Conservation (phyloP, 2,113 vertebrate genomes). For the Chaetura pelagica region DNA sequence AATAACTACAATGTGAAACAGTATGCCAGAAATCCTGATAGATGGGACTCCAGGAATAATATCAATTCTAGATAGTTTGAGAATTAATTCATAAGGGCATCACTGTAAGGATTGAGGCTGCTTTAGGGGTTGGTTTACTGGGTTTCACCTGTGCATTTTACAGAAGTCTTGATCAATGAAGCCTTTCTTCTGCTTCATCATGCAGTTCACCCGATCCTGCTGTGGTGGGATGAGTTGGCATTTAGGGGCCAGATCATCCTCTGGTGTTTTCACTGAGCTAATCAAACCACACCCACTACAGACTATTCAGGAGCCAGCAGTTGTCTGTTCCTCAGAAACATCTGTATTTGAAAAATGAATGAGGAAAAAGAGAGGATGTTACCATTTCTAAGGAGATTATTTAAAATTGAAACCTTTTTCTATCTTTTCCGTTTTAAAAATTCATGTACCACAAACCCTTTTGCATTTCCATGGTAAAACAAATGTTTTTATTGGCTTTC, state of each 20-base stretch:
- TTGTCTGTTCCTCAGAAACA: slow-evolving; percentile 5
- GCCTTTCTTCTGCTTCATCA: neutral
- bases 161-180: neutral
- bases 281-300: neutral
- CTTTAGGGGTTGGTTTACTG: neutral
- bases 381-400: slow-evolving; percentile 63
- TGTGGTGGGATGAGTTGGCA: neutral
- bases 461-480: slow-evolving; percentile 47
- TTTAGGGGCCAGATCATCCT: neutral
- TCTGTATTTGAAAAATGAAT: slow-evolving; percentile 45
- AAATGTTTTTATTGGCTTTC: slow-evolving; percentile 43
- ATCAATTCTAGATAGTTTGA: neutral
- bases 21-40: neutral
- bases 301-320: neutral
- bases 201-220: neutral
- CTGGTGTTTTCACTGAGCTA: neutral
- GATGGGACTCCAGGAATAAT: neutral
- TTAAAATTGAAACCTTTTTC: slow-evolving; percentile 67
- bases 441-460: slow-evolving; percentile 27
- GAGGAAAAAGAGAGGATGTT: slow-evolving; percentile 23
- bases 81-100: neutral
- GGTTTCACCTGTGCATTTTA: neutral
- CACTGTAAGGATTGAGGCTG: neutral
- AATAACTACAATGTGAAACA: neutral
- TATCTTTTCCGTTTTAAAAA: slow-evolving; percentile 55